phyloP scores from a whole-genome alignment of 2,888 invertebrate genomes.

The Ormyrus thymus region DNA sequence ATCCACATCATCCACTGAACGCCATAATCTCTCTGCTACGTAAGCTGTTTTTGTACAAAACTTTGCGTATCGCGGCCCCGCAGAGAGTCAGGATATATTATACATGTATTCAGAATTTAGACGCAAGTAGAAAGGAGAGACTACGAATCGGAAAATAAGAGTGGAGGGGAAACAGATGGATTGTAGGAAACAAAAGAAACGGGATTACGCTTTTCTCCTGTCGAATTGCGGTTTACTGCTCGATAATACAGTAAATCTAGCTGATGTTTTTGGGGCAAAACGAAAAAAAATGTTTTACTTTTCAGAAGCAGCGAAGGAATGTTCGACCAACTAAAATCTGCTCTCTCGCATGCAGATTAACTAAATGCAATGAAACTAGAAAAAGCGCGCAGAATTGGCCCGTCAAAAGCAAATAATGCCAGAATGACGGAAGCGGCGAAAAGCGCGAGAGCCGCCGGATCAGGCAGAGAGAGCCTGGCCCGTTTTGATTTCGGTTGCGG shows the following conservation, averaged over 20 bases:
- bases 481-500: not conserved
- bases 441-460: not conserved
- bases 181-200: not conserved
- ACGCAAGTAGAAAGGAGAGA: too few relatives aligned
- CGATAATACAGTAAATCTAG: not conserved
- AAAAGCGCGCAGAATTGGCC: too few relatives aligned
- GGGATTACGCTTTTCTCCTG: not conserved
- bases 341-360: not conserved
- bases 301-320: not conserved
- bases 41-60: conserved; percentile 66
- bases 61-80: conserved; percentile 35
- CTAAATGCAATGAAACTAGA: not conserved
- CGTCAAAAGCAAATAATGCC: not conserved
- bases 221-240: too few relatives aligned
- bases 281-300: not conserved
- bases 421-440: not conserved
- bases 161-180: not conserved
- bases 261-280: not conserved
- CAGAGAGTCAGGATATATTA: too few relatives aligned
- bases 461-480: not conserved
- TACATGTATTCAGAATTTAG: too few relatives aligned
- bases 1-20: conserved; percentile 25
- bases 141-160: too few relatives aligned
- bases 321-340: not conserved
- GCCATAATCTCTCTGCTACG: conserved; percentile 55